Conservation (phyloP, 1,140 invertebrate species). For the Meloidogyne floridensis region DNA sequence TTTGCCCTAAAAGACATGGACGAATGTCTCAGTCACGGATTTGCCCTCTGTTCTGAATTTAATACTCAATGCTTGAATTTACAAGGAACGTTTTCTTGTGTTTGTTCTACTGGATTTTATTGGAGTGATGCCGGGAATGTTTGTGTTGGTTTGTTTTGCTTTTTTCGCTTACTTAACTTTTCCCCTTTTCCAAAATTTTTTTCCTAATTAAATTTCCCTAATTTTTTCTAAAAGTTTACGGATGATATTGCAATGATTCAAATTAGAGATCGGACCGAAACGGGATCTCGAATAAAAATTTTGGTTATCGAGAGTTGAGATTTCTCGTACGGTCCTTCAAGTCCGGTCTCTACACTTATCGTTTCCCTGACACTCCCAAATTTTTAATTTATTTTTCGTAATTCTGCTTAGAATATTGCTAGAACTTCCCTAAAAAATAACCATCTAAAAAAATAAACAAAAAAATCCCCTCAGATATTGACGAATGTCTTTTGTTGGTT, state of each 20-base stretch:
- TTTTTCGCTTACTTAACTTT: constrained; percentile 23
- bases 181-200: constrained; percentile 10
- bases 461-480: constrained; percentile 48
- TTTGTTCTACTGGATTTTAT: constrained; percentile 47
- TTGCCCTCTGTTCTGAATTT: constrained; percentile 40
- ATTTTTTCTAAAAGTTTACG: background rate
- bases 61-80: constrained; percentile 51
- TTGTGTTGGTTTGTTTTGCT: constrained; percentile 43
- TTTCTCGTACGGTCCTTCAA: too few relatives aligned
- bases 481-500: constrained; percentile 61
- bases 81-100: constrained; percentile 45
- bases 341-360: too few relatives aligned
- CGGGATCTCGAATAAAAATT: too few relatives aligned
- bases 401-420: background rate
- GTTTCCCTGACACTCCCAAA: background rate
- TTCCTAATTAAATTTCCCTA: background rate
- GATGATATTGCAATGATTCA: too few relatives aligned
- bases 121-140: constrained; percentile 44
- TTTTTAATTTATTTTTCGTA: background rate
- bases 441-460: too few relatives aligned
- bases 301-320: too few relatives aligned
- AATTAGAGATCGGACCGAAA: too few relatives aligned
- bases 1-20: constrained; percentile 37
- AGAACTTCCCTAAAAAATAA: background rate
- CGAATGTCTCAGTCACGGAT: constrained; percentile 35